These are phyloP conservation scores for Fulmarus glacialis DNA, from an alignment of 2,113 vertebrate species.

Conservation along the genomic window DNA sequence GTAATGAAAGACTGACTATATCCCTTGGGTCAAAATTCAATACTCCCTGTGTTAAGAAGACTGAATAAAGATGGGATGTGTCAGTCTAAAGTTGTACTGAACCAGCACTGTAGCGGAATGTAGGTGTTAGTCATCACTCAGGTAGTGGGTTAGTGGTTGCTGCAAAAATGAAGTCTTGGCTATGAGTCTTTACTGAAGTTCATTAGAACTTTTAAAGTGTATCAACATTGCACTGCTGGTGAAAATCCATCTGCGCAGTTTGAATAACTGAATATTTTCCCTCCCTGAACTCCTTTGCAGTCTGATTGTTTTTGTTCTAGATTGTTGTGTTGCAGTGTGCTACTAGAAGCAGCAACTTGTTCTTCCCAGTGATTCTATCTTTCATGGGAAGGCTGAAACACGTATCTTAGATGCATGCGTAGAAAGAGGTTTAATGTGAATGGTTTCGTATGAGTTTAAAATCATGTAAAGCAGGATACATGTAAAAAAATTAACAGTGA, in stretches of 20 bases:
- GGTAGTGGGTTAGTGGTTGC: not conserved
- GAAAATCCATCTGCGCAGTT: not conserved
- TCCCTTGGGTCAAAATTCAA: not conserved
- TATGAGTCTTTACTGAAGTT: not conserved
- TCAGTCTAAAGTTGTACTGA: not conserved
- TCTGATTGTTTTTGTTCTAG: not conserved
- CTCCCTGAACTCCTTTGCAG: not conserved
- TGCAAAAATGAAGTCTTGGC: not conserved
- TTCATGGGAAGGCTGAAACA: not conserved
- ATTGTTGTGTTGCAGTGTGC: not conserved
- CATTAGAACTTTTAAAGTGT: not conserved
- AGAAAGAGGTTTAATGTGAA: not conserved
- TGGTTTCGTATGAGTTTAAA: not conserved
- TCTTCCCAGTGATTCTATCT: not conserved
- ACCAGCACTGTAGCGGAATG: not conserved
- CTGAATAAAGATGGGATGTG: not conserved
- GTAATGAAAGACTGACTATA: not conserved
- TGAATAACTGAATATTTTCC: not conserved
- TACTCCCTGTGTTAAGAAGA: not conserved
- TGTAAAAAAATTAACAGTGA: not conserved
- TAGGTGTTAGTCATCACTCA: not conserved
- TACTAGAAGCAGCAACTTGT: not conserved
- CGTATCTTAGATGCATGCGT: not conserved
- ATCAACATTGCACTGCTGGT: too few species aligned
- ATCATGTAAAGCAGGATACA: not conserved